Evolutionary conservation across 2,113 vertebrate species (phyloP), one percentile per base, ranked within the genome.

Genomic region (Eurypyga helias): DNA sequence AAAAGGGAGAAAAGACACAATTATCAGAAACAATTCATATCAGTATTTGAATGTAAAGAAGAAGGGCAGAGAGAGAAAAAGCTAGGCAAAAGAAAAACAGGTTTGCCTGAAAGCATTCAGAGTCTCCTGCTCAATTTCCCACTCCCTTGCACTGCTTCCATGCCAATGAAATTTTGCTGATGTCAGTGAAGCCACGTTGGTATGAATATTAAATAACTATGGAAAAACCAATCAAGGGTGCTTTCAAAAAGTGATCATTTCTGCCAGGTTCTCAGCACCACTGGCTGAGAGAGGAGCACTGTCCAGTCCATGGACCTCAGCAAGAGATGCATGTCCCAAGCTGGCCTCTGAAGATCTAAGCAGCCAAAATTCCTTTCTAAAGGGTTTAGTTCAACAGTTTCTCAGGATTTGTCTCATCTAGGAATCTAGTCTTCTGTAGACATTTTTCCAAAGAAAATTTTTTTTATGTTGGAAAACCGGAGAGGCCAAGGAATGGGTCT

Each of bases 1-100:
- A 87, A 23, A 88, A 84, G 48, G 55, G 41, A 38, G 2, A 76
- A 75, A 75, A 73, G 83, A 45, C 81, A 83, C 58, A 93, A 57
- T 80, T 97, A 92, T 61, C 85, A 94, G 86, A 95, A 97, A 65
- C 26, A 97, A 91, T 75, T 96, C 23, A 33, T 67, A 83, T 26
- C 60, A 43, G 26, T 83, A 92, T 94, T 93, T 94, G 57, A 88
- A 92, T 55, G 41, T 73, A 73, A 96, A 89, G 95, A 95, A 83
- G 20, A 87, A 95, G 79, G 46, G 18, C 76, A 89, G 86, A 70
- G 26, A 93, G 49, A 91, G 7, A 79, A 6, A 62, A 85, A 28
- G 4, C 12, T 25, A 14, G 16, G 14, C 61, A 34, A 23, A 52
- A 62, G 41, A 73, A 52, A 69, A 67, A 8, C 24, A 65, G 24